These are phyloP conservation scores for Ceyx cyanopectus DNA, from an alignment of 2,113 vertebrate species.

Conservation along the genomic window DNA sequence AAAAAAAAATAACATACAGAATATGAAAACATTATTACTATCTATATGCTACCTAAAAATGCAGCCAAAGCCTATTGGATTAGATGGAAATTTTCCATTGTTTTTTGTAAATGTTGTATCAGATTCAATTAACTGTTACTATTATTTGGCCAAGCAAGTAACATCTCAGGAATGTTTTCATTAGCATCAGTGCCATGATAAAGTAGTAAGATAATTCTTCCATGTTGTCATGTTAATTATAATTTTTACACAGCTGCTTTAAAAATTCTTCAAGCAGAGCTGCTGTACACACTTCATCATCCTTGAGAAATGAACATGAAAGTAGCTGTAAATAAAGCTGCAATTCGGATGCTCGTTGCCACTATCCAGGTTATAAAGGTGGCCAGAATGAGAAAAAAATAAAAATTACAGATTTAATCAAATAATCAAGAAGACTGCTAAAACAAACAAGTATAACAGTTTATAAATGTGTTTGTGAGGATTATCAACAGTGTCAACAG, in stretches of 20 bases:
- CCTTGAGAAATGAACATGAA: conserved; percentile 20
- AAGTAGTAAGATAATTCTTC: background rate
- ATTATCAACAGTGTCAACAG: no score
- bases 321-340: conserved; percentile 3
- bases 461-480: background rate
- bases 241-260: background rate
- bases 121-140: background rate
- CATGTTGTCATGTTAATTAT: background rate
- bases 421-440: background rate
- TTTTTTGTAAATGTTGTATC: background rate
- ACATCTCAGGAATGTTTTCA: background rate
- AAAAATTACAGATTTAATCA: conserved; percentile 29
- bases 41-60: background rate
- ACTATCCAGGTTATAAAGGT: background rate
- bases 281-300: background rate
- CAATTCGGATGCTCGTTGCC: background rate
- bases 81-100: background rate
- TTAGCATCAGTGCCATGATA: background rate
- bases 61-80: background rate
- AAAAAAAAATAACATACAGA: background rate
- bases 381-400: background rate
- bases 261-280: background rate
- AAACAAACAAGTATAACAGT: background rate
- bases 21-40: background rate
- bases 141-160: background rate